Base-by-base conservation (phyloP, 2,797 vertebrate species). In the Ambastaia sidthimunki region DNA sequence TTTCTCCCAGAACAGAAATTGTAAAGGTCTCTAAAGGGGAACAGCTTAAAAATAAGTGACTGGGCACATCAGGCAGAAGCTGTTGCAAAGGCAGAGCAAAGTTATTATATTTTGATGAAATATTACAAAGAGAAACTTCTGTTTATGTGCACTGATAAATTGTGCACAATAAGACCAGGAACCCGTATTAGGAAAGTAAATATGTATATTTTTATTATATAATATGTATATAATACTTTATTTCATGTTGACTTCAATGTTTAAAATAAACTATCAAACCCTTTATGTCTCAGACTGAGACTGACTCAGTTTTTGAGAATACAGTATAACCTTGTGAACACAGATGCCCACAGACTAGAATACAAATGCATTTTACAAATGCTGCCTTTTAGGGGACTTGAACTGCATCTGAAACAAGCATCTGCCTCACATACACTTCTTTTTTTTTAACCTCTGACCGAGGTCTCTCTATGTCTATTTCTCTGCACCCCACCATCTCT, bases 261-360 rank as follows among this genome's bases (percentile, higher is more conserved):
- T 70, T 68, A 60, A 62, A 62, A 15, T n/a, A 69, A 66, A 48
- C 23, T 69, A 18, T 4, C 54, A 60, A 77, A 41, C 21, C 25
- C 0, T 50, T 63, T 13, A n/a, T 3, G 11, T 70, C 55, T 70
- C 44, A 63, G 60, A 52, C 55, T 50, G 2, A 3, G 12, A n/a
- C n/a, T n/a, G n/a, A n/a, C n/a, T n/a, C n/a, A n/a, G 25, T n/a
- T 78, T 44, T 37, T 3, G 25, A 54, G 67, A 69, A 25, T 16
- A 69, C 34, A 28, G 9, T 54, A 63, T 37, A 44, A 25, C n/a
- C 72, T 34, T 60, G 48, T 57, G 62, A 60, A 79, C 62, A 57
- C 52, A 75, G 21, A 72, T 59, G 16, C 50, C 70, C 63, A 79
- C 75, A 44, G 47, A 69, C 71, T 50, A 75, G 25, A 57, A 81